Evolutionary conservation across 2,113 vertebrate species (phyloP).

Genomic region (Phyllostomus hastatus): DNA sequence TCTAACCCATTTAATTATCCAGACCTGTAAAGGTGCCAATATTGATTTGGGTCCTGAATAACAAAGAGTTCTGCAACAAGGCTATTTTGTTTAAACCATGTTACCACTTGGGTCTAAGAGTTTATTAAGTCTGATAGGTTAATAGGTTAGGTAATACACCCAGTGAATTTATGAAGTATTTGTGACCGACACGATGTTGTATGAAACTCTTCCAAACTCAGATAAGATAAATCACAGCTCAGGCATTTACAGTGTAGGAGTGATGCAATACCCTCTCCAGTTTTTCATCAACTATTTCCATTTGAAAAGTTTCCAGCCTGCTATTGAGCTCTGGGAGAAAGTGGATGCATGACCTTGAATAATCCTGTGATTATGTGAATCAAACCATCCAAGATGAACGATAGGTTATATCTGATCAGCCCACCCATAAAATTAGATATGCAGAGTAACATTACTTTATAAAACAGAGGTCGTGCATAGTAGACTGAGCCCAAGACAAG

Average conservation of each 20-base stretch:
- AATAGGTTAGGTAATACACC: neutral
- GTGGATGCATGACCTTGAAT: neutral
- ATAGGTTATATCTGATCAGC: neutral
- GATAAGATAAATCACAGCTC: neutral
- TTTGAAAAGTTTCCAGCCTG: neutral
- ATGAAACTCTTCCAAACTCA: neutral
- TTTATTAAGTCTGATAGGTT: too few species aligned
- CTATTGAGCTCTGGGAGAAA: neutral
- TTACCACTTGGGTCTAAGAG: neutral
- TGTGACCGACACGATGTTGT: neutral
- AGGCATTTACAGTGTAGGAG: neutral
- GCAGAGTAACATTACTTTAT: neutral
- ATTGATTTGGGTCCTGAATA: neutral
- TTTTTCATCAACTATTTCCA: neutral
- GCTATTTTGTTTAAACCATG: neutral
- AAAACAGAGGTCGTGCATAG: neutral
- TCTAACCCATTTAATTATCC: neutral
- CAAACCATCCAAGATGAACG: neutral
- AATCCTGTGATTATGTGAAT: neutral
- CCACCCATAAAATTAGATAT: neutral
- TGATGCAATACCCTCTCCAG: neutral
- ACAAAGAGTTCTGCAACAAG: neutral
- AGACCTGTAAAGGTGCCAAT: neutral
- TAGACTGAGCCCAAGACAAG: neutral
- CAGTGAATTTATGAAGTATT: neutral